Evolutionary conservation across 2,113 vertebrate species (phyloP).

Genomic region (Atlantisia rogersi): DNA sequence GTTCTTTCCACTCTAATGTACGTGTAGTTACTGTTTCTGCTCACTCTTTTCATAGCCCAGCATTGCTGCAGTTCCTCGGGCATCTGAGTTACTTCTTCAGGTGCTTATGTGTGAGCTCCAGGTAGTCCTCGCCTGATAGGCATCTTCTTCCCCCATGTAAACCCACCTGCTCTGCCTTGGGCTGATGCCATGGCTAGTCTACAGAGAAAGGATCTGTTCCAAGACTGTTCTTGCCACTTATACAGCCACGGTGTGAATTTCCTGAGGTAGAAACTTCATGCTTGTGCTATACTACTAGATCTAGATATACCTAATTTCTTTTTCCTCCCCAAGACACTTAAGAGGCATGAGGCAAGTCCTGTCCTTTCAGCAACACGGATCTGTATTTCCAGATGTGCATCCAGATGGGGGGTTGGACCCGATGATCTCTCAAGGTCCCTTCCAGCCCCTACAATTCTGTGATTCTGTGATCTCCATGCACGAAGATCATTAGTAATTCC

Average conservation of each 20-base stretch:
- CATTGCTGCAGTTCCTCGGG: not conserved
- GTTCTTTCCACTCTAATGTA: not conserved
- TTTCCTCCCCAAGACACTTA: not conserved
- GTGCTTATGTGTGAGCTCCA: not conserved
- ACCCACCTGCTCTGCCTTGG: not conserved
- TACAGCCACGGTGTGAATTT: not conserved
- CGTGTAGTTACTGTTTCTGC: accelerated
- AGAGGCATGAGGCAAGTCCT: not conserved
- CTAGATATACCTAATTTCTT: not conserved
- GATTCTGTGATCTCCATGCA: not conserved
- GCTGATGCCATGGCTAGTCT: not conserved
- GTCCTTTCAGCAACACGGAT: not conserved
- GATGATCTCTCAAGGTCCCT: too few species aligned
- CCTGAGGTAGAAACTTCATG: not conserved
- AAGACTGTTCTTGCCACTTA: accelerated
- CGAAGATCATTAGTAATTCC: not conserved
- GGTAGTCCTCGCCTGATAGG: not conserved
- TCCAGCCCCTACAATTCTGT: too few species aligned
- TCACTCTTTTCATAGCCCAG: not conserved
- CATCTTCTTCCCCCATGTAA: not conserved
- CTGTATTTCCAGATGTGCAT: not conserved
- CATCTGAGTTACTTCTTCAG: not conserved
- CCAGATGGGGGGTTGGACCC: too few species aligned
- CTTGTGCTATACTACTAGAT: not conserved
- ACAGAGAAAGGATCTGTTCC: not conserved